phyloP scores from a whole-genome alignment of 1,140 invertebrate genomes.

The Cotesia typhae region DNA sequence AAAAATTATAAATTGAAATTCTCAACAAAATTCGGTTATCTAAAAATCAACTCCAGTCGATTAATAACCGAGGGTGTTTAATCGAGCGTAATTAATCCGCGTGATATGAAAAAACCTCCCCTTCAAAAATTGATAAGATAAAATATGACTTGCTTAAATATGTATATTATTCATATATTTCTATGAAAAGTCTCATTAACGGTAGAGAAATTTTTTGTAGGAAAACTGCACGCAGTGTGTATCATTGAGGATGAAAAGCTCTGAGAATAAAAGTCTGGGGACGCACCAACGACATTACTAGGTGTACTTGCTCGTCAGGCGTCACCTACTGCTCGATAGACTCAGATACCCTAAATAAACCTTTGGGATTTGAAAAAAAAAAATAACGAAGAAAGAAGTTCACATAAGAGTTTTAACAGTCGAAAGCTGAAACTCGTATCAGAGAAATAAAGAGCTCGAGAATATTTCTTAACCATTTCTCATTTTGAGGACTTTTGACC shows the following conservation, averaged over 20 bases:
- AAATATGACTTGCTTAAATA: no score
- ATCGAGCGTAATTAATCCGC: no score
- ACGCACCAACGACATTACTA: background rate
- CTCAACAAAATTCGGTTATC: background rate
- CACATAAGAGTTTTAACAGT: background rate
- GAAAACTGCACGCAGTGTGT: background rate
- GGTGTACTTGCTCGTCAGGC: background rate
- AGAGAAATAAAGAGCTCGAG: no score
- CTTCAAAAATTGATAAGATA: no score
- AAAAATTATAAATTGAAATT: no score
- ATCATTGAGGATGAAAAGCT: conserved; percentile 48
- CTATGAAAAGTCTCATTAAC: no score
- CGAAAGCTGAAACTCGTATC: background rate
- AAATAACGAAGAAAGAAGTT: conserved; percentile 1
- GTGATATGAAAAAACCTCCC: no score
- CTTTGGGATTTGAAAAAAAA: background rate
- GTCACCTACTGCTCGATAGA: background rate
- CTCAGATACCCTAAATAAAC: background rate
- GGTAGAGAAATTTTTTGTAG: no score
- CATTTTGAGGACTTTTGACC: conserved; percentile 3
- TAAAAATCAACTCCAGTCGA: background rate
- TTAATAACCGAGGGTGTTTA: no score
- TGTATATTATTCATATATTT: no score
- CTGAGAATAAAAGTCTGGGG: conserved; percentile 40
- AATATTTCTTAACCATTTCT: background rate